A percentile compares a stretch with the other conserved stretches of the same genome.
These are phyloP conservation scores for Mesochorus sp. DNA, from an alignment of 2,888 invertebrate genomes.

Conservation along the genomic window DNA sequence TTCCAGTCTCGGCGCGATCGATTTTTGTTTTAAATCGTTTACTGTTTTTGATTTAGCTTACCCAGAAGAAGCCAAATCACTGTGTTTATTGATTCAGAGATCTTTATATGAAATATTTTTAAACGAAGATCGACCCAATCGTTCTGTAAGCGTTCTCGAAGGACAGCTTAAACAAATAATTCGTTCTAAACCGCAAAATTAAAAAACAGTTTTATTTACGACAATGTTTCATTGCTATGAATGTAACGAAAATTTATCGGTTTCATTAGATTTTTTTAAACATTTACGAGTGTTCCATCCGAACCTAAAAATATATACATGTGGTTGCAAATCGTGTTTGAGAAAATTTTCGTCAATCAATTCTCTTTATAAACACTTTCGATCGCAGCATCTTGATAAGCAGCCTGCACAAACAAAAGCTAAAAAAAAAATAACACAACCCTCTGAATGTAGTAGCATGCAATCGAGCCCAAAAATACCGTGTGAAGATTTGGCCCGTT, in stretches of 20 bases:
- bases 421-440: neutral
- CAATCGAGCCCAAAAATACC: constrained; percentile 1
- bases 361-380: constrained; percentile 7
- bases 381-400: neutral
- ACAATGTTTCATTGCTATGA: constrained; percentile 23
- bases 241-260: constrained; percentile 1
- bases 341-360: constrained; percentile 5
- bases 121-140: constrained; percentile 35
- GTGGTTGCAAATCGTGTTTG: constrained; percentile 5
- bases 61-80: constrained; percentile 10
- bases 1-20: constrained; percentile 42
- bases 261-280: neutral
- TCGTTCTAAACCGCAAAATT: too few relatives aligned
- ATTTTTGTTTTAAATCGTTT: constrained; percentile 34
- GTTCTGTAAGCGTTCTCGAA: constrained; percentile 32
- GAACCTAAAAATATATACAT: neutral
- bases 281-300: constrained; percentile 5
- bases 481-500: too few relatives aligned
- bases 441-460: constrained; percentile 3
- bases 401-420: neutral
- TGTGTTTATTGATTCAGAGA: constrained; percentile 54
- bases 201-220: neutral
- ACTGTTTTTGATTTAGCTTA: constrained; percentile 36
- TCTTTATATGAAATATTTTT: constrained; percentile 46
- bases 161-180: constrained; percentile 33